Evolutionary conservation across 2,888 invertebrate genomes (phyloP), one percentile per base, ranked within the genome.

Genomic region (Phengaris alcon): DNA sequence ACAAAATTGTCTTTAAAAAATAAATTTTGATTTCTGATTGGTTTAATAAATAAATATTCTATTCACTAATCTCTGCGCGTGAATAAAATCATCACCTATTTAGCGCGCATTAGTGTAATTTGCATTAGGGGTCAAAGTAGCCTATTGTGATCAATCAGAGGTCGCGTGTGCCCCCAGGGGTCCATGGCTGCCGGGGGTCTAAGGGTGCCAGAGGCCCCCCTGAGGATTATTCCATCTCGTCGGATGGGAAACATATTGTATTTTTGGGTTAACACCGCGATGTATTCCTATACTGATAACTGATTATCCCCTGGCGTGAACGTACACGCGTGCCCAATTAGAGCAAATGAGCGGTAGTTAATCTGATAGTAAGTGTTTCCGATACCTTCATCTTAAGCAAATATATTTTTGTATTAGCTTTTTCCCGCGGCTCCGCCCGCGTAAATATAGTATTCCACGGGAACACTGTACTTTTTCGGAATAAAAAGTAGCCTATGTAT

Each of bases 221-320:
- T 44, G 51, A 12, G 57, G 73, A 73, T 76, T 68, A 75, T 75
- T 75, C 74, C 74, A 35, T 54, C 10, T n/a, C 46, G 64, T 22
- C 57, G 52, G 77, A 73, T 75, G 54, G 74, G 68, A 72, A 74
- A 54, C 52, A 55, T 73, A 52, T 52, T 72, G 72, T 72, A 72
- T n/a, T 69, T 69, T 46, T 48, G 69, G 48, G 51, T 70, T 69
- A 69, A 69, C 69, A 46, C 70, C 15, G 70, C 70, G 12, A 44
- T 35, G n/a, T 70, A 70, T 70, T 46, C 10, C 22, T 70, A 51
- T 48, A 51, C 70, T 70, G 51, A 22, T 70, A 70, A 15, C 51
- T 51, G 35, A 64, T 64, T 64, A 64, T 64, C 12, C 59, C 5
- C 9, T 22, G 64, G 35, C 64, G 35, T 64, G 10, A 64, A 35